phyloP scores from a whole-genome alignment of 1,140 invertebrate species.

The Drosophila kepulauana region DNA sequence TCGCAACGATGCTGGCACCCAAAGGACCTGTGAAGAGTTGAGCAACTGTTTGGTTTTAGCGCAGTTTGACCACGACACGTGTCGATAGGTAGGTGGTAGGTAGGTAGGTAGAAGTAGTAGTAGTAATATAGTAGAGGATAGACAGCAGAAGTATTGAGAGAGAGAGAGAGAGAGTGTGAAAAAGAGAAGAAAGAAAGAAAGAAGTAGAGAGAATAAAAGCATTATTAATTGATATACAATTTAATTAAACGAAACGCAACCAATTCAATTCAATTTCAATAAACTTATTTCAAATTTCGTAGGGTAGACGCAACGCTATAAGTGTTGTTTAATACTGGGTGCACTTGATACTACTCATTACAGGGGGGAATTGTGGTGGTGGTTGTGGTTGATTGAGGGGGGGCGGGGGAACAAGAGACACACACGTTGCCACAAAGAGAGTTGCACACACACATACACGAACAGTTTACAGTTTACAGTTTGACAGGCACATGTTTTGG shows the following conservation, averaged over 20 bases:
- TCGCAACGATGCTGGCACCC: conserved; percentile 84
- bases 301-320: conserved; percentile 56
- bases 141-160: conserved; percentile 40
- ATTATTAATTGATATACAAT: conserved; percentile 61
- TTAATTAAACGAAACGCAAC: conserved; percentile 18
- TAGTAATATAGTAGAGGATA: conserved; percentile 28
- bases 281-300: conserved; percentile 52
- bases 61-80: conserved; percentile 24
- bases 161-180: conserved; percentile 47
- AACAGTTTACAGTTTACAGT: not conserved
- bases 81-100: too few relatives aligned
- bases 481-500: conserved; percentile 9
- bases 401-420: conserved; percentile 6
- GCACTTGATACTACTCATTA: conserved; percentile 63
- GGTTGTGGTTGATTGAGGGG: conserved; percentile 12
- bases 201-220: conserved; percentile 53
- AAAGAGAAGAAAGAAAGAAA: conserved; percentile 32
- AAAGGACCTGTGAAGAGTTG: conserved; percentile 84
- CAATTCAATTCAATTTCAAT: conserved; percentile 59
- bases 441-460: conserved; percentile 1
- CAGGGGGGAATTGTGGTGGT: not conserved
- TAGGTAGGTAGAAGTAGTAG: too few relatives aligned
- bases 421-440: conserved; percentile 9
- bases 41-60: conserved; percentile 76
- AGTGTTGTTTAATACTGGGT: conserved; percentile 63